phyloP scores from a whole-genome alignment of 2,797 vertebrate species.

The Cuculus canorus region DNA sequence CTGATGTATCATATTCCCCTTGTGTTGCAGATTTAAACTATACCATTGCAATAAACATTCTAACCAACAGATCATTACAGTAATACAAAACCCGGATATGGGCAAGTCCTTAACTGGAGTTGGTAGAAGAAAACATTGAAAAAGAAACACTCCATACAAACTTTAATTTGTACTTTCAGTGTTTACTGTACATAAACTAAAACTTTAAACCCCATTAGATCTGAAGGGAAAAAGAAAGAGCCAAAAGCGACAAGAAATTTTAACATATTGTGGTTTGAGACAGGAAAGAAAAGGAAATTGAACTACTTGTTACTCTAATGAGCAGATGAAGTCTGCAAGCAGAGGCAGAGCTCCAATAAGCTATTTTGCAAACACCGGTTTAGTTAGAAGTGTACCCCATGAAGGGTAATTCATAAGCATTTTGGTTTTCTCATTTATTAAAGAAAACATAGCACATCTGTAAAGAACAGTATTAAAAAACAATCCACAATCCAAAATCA shows the following conservation, averaged over 20 bases:
- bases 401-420: neutral
- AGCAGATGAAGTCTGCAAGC: neutral
- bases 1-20: neutral
- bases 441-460: neutral
- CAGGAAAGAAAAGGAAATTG: neutral
- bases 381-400: neutral
- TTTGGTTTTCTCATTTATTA: neutral
- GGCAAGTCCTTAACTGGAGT: neutral
- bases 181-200: neutral
- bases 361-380: neutral
- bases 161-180: neutral
- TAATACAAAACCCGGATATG: neutral
- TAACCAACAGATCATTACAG: neutral
- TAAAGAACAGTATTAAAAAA: neutral
- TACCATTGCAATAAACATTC: neutral
- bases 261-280: neutral
- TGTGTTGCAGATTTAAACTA: neutral
- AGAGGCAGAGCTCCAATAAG: neutral
- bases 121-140: neutral
- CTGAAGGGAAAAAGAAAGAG: neutral
- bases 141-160: neutral
- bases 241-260: neutral
- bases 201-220: neutral
- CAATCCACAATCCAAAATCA: neutral
- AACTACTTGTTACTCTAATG: neutral